A percentile compares a stretch with the other conserved stretches of the same genome.
phyloP scores from a whole-genome alignment of 2,888 invertebrate genomes.

The Tortrix viridana region DNA sequence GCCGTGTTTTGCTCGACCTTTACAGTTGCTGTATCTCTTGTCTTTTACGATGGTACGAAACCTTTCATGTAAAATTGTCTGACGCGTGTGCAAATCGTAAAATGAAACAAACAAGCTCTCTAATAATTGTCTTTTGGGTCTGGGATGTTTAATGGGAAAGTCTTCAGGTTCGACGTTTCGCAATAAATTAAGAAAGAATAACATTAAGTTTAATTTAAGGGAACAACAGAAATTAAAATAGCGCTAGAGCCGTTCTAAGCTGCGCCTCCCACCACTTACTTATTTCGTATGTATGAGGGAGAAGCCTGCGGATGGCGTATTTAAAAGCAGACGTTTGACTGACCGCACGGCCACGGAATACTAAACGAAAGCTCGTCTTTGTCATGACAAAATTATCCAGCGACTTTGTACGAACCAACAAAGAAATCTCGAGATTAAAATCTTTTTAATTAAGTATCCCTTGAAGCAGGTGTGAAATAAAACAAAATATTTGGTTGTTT shows the following conservation, averaged over 20 bases:
- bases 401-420: conserved; percentile 5
- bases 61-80: too few relatives aligned
- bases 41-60: too few relatives aligned
- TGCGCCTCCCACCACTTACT: conserved; percentile 31
- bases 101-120: too few relatives aligned
- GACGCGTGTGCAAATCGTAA: too few relatives aligned
- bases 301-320: conserved; percentile 38
- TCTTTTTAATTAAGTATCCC: conserved; percentile 20
- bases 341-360: conserved; percentile 35
- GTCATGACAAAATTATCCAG: conserved; percentile 29
- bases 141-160: too few relatives aligned
- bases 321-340: conserved; percentile 38
- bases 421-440: conserved; percentile 16
- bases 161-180: too few relatives aligned
- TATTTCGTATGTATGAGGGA: conserved; percentile 39
- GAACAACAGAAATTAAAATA: too few relatives aligned
- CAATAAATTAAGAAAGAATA: too few relatives aligned
- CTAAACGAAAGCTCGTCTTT: conserved; percentile 32
- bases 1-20: too few relatives aligned
- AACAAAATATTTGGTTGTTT: conserved; percentile 22
- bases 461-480: conserved; percentile 14
- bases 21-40: too few relatives aligned
- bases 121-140: too few relatives aligned
- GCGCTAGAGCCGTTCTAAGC: conserved; percentile 6
- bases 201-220: too few relatives aligned